Evolutionary conservation across 1,140 invertebrate species (phyloP).

Genomic region (Pogonomyrmex californicus): DNA sequence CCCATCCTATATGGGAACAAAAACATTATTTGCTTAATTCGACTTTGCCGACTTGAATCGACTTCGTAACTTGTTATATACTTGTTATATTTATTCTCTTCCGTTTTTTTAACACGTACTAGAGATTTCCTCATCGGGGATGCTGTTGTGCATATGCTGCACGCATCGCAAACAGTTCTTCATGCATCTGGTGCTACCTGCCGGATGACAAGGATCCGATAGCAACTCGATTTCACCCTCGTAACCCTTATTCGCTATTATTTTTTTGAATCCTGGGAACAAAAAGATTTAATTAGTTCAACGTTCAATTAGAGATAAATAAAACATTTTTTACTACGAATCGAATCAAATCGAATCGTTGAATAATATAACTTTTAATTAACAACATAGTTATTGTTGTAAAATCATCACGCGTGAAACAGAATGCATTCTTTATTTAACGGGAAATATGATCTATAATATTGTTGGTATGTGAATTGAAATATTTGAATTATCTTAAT

Average conservation of each 20-base stretch:
- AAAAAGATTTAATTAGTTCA: not conserved
- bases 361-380: too few relatives aligned
- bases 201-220: slow-evolving; percentile 85
- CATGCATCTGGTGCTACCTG: slow-evolving; percentile 84
- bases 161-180: slow-evolving; percentile 86
- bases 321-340: too few relatives aligned
- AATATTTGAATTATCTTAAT: too few relatives aligned
- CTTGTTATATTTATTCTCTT: not conserved
- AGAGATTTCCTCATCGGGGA: slow-evolving; percentile 79
- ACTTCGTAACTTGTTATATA: not conserved
- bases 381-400: too few relatives aligned
- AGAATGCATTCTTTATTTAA: too few relatives aligned
- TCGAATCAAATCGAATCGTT: too few relatives aligned
- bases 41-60: not conserved
- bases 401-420: too few relatives aligned
- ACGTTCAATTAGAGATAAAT: too few relatives aligned
- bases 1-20: slow-evolving; percentile 83
- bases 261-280: slow-evolving; percentile 90
- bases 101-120: slow-evolving; percentile 72
- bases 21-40: not conserved
- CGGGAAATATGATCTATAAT: too few relatives aligned
- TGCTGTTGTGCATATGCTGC: slow-evolving; percentile 76
- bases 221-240: slow-evolving; percentile 90
- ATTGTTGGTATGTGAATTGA: too few relatives aligned
- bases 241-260: slow-evolving; percentile 91